phyloP scores from a whole-genome alignment of 2,113 vertebrate species.

The Dasypus novemcinctus region DNA sequence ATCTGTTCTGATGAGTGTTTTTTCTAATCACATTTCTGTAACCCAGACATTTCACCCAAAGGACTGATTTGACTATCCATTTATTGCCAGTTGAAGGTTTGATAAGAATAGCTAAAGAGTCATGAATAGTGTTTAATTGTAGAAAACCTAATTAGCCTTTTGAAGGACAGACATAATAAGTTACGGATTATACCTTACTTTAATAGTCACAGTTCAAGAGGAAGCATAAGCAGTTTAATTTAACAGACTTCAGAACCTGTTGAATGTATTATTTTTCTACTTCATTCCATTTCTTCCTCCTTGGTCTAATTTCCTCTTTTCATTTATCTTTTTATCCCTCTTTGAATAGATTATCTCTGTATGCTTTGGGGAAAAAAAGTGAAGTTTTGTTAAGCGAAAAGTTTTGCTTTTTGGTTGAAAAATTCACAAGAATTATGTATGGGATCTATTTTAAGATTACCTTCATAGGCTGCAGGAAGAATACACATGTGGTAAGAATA shows the following conservation, averaged over 20 bases:
- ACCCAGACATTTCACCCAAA: neutral
- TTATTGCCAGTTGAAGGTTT: constrained; percentile 30
- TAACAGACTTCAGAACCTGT: neutral
- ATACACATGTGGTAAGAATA: neutral
- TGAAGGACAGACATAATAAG: constrained; percentile 52
- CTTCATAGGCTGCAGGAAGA: neutral
- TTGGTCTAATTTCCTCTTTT: neutral
- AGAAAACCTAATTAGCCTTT: constrained; percentile 52
- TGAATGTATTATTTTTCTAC: neutral
- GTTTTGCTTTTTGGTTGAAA: neutral
- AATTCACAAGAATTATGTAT: neutral
- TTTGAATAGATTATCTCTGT: neutral
- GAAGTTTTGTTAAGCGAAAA: neutral
- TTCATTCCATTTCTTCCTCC: neutral
- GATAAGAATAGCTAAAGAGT: constrained; percentile 20
- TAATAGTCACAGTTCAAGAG: constrained; percentile 48
- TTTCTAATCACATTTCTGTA: neutral
- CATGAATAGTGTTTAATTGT: constrained; percentile 43
- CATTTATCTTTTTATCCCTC: neutral
- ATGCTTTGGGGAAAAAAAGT: neutral
- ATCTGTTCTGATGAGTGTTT: neutral
- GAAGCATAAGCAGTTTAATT: neutral
- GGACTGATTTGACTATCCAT: neutral
- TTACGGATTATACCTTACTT: constrained; percentile 47
- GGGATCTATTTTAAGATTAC: neutral